phyloP scores from a whole-genome alignment of 2,888 invertebrate genomes.

The Stenichneumon culpator region DNA sequence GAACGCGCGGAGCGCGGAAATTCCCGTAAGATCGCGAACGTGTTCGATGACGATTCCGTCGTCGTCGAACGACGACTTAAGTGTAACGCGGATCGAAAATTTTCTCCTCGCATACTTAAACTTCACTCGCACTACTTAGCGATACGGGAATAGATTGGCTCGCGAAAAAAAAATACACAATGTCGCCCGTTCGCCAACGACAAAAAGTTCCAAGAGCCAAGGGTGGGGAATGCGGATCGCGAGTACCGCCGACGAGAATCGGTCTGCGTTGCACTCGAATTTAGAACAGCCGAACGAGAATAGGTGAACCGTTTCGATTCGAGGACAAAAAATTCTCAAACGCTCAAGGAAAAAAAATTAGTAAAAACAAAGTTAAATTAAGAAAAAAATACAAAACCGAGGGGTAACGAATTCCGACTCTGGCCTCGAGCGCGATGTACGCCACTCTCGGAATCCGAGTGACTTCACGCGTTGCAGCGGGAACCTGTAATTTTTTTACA shows the following conservation, averaged over 20 bases:
- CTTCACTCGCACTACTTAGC: neutral
- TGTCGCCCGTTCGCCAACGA: neutral
- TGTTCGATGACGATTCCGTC: conserved; percentile 44
- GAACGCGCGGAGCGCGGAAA: conserved; percentile 65
- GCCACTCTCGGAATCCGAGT: neutral
- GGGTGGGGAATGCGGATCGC: conserved; percentile 17
- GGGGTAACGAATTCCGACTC: neutral
- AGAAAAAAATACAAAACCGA: neutral
- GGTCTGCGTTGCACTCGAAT: conserved; percentile 24
- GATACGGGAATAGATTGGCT: conserved; percentile 59
- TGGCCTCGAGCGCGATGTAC: neutral
- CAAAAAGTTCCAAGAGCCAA: conserved; percentile 17
- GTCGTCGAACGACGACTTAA: conserved; percentile 22
- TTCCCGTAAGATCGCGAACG: conserved; percentile 68
- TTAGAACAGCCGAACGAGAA: conserved; percentile 55
- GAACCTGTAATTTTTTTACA: neutral
- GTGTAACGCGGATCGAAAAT: conserved; percentile 13
- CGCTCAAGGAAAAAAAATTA: neutral
- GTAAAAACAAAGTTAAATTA: neutral
- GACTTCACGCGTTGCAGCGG: neutral
- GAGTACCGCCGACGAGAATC: neutral
- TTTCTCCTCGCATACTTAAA: conserved; percentile 39
- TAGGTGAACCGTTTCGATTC: conserved; percentile 47
- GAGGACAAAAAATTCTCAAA: neutral
- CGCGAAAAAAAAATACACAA: conserved; percentile 18